These are phyloP conservation scores for Linnaemya vulpina DNA, from an alignment of 2,888 invertebrate genomes.

Conservation along the genomic window DNA sequence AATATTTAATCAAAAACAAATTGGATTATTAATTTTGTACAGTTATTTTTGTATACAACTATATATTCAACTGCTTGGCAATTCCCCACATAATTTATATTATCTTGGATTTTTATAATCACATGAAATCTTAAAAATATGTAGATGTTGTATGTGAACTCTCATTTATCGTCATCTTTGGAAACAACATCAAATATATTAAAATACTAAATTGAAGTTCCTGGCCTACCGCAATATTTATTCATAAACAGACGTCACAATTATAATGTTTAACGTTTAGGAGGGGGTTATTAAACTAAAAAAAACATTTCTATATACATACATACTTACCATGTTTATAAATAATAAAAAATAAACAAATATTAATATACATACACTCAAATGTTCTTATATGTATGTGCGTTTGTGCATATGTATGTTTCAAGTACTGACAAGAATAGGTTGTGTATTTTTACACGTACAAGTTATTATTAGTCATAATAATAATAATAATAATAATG, in stretches of 20 bases:
- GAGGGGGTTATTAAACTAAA: slow-evolving; percentile 63
- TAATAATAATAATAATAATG: background rate
- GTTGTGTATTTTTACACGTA: background rate
- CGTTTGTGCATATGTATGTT: background rate
- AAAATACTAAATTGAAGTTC: slow-evolving; percentile 30
- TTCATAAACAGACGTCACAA: slow-evolving; percentile 59
- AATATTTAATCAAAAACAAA: too few relatives aligned
- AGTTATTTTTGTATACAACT: too few relatives aligned
- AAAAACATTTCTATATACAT: background rate
- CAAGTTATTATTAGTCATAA: background rate
- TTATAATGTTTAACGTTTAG: slow-evolving; percentile 58
- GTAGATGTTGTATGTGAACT: background rate
- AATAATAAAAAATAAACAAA: background rate
- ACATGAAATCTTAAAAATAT: background rate
- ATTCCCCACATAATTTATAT: too few relatives aligned
- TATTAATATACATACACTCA: background rate
- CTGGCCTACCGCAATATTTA: slow-evolving; percentile 65
- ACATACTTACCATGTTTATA: background rate
- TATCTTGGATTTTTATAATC: too few relatives aligned
- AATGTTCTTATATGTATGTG: background rate
- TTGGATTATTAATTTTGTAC: too few relatives aligned
- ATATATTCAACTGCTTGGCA: too few relatives aligned
- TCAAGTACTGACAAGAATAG: background rate
- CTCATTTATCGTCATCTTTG: slow-evolving; percentile 10
- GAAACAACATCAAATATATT: background rate